Conservation (phyloP, 2,888 invertebrate species). For the Lepidochitona cinerea region DNA sequence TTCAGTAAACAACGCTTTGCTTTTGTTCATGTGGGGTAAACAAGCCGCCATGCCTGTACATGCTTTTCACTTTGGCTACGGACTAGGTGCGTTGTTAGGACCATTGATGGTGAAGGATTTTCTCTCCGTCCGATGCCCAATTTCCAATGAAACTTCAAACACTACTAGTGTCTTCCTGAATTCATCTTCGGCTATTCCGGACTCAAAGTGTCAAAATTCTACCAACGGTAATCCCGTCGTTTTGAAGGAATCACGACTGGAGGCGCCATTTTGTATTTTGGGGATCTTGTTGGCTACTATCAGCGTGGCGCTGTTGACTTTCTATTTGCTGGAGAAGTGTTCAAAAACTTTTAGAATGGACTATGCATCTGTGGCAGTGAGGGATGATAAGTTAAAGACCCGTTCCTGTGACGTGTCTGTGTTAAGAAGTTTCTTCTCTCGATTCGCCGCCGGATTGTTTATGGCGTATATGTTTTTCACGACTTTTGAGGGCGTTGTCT, state of each 20-base stretch:
- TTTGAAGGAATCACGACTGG: neutral
- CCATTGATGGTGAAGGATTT: neutral
- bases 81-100: neutral
- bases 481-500: neutral
- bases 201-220: neutral
- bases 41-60: neutral
- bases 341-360: neutral
- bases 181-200: too few relatives aligned
- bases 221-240: neutral
- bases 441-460: neutral
- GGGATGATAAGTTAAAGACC: neutral
- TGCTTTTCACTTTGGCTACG: neutral
- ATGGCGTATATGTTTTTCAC: neutral
- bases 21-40: neutral
- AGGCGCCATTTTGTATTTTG: neutral
- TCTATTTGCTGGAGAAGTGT: neutral
- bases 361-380: neutral
- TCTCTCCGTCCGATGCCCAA: neutral
- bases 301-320: neutral
- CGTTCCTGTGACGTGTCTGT: neutral
- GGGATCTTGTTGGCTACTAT: neutral
- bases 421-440: neutral
- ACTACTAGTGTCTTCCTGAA: neutral
- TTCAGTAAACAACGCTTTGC: neutral
- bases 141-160: neutral